Conservation (phyloP, 2,888 invertebrate species). For the Plagiodera versicolora region DNA sequence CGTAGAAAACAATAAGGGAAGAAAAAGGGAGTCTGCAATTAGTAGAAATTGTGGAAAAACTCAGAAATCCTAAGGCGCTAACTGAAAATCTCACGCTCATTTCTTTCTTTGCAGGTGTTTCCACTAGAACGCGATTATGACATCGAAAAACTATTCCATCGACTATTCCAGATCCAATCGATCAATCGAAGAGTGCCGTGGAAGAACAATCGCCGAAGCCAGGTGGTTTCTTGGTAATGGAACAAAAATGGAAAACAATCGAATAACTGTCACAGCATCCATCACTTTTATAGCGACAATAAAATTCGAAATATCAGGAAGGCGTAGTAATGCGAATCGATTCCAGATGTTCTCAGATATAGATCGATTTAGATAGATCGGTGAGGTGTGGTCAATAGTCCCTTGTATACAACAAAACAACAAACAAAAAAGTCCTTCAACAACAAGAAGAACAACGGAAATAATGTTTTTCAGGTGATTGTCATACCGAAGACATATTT, state of each 20-base stretch:
- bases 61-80: too few relatives aligned
- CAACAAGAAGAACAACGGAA: too few relatives aligned
- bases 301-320: constrained; percentile 5
- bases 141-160: not conserved
- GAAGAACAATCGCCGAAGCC: not conserved
- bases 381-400: not conserved
- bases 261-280: constrained; percentile 1
- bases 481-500: too few relatives aligned
- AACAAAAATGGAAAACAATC: constrained; percentile 8
- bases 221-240: constrained; percentile 10
- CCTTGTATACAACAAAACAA: not conserved
- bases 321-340: constrained; percentile 1
- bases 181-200: not conserved
- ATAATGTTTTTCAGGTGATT: too few relatives aligned
- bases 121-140: not conserved
- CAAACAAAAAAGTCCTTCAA: not conserved
- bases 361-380: not conserved
- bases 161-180: not conserved
- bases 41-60: too few relatives aligned
- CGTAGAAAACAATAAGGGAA: too few relatives aligned
- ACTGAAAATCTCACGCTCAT: too few relatives aligned
- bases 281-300: constrained; percentile 7
- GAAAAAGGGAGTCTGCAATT: too few relatives aligned
- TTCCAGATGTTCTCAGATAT: constrained; percentile 4
- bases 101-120: too few relatives aligned